phyloP scores from a whole-genome alignment of 2,888 invertebrate species.

The Lucinisca nassula region DNA sequence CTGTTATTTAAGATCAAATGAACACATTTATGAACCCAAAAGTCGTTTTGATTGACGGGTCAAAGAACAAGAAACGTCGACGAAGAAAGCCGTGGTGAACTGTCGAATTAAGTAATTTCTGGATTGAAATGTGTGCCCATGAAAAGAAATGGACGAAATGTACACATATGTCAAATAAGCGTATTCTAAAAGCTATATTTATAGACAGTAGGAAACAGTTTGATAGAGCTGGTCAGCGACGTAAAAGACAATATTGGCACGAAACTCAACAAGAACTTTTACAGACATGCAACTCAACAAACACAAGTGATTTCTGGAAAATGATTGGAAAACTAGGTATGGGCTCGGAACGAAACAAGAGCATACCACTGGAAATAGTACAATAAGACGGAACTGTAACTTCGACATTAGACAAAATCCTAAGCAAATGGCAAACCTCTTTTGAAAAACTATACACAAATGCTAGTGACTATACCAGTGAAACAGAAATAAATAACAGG shows the following conservation, averaged over 20 bases:
- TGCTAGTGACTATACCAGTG: neutral
- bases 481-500: neutral
- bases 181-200: neutral
- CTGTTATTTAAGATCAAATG: neutral
- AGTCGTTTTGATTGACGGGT: neutral
- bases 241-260: neutral
- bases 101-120: neutral
- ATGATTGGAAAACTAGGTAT: neutral
- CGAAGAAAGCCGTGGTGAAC: neutral
- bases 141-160: neutral
- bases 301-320: conserved; percentile 1
- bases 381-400: neutral
- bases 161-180: neutral
- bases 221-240: neutral
- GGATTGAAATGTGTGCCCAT: neutral
- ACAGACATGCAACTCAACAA: neutral
- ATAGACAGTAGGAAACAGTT: neutral
- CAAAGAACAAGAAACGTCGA: neutral
- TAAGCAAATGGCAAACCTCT: neutral
- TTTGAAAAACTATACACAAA: neutral
- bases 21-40: neutral
- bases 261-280: neutral
- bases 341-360: neutral
- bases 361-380: neutral
- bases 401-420: neutral